phyloP scores from a whole-genome alignment of 2,113 vertebrate species.

The Xenopus laevis region DNA sequence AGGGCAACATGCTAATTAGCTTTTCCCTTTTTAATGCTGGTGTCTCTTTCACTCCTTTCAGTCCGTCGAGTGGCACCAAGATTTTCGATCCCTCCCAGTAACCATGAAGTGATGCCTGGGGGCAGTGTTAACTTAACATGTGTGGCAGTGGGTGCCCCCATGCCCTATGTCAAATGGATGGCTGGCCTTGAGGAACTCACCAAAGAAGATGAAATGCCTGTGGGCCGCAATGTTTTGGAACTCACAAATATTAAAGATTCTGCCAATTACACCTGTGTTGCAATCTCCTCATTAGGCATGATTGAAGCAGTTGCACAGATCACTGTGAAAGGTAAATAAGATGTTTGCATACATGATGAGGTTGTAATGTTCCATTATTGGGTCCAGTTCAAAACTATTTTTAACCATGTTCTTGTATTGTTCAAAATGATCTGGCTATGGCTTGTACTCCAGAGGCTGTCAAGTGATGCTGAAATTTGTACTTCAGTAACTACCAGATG shows the following conservation, averaged over 20 bases:
- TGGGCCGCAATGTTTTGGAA: conserved; percentile 91
- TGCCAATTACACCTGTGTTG: conserved; percentile 93
- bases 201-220: conserved; percentile 88
- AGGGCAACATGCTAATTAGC: no score
- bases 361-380: no score
- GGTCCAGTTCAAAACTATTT: no score
- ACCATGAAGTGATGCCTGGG: conserved; percentile 95
- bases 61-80: conserved; percentile 94
- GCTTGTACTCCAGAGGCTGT: no score
- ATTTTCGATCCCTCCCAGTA: conserved; percentile 95
- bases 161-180: conserved; percentile 97
- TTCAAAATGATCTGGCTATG: neutral
- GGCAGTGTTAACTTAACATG: conserved; percentile 95
- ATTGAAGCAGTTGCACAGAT: conserved; percentile 92
- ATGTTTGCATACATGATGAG: no score
- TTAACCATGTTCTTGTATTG: neutral
- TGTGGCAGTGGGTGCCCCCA: conserved; percentile 92
- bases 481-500: no score
- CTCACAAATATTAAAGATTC: conserved; percentile 85
- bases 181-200: conserved; percentile 82
- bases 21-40: neutral
- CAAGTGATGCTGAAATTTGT: no score
- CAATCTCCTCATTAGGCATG: conserved; percentile 89
- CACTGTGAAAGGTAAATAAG: conserved; percentile 85
- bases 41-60: conserved; percentile 70